Base-by-base conservation (phyloP, 92 coral and sea anemone species). In the Desmophyllum pertusum region DNA sequence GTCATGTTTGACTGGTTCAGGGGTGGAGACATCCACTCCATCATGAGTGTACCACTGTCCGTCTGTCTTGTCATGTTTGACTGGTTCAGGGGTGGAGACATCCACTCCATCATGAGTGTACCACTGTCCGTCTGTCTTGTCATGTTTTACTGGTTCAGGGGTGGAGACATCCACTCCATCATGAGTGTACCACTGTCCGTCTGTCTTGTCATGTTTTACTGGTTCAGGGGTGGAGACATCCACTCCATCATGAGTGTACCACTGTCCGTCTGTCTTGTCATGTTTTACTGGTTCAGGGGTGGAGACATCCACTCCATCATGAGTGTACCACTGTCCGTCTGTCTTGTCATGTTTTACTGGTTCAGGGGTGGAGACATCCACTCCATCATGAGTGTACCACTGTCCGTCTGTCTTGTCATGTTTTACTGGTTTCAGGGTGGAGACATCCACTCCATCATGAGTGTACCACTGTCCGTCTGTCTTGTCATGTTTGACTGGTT, bases 41-140 rank as follows among this genome's bases (percentile, higher is more conserved):
- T 84, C 78, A 21, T 85, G 89, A 75, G 82, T 77, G 84, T 85
- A 85, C 89, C 87, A 85, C 52, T 89, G 89, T 17, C 92, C 89
- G 0, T 86, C 89, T 18, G 15, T 80, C 33, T 83, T 83, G 81
- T 89, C 84, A 80, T 39, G 85, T 1, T 10, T 17, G 29, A 80
- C 87, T 57, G 84, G 87, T 48, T 67, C 73, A 37, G 73, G 73
- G 73, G 73, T 67, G 43, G 73, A n/a, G n/a, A 51, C 59, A 51
- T 51, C 59, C 59, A 51, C 59, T 19, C 81, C 83, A 25, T 84
- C 78, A 21, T 85, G 89, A 75, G 82, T 77, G 84, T 85, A 85
- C 89, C 87, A 85, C 52, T 89, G 89, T 17, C 92, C 89, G 0
- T 86, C 89, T 18, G 15, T 80, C 33, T 83, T 83, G 81, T 89